These are phyloP conservation scores for Myotis davidii DNA, from an alignment of 2,113 vertebrate genomes.

Conservation along the genomic window DNA sequence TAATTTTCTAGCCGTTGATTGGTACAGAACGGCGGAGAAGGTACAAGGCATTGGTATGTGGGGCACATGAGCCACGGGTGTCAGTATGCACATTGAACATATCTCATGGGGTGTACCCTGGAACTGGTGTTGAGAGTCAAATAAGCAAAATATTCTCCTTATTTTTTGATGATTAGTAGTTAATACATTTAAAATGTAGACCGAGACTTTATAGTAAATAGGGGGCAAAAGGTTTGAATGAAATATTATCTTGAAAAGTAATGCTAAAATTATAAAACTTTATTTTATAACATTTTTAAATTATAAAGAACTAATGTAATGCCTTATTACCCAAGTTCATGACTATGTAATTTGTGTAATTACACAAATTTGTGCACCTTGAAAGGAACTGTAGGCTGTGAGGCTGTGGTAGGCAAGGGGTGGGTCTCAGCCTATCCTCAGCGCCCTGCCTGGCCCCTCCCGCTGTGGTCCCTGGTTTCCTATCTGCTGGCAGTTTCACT, in stretches of 20 bases:
- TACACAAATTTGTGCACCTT: too few relatives aligned
- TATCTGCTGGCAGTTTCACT: too few relatives aligned
- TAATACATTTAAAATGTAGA: neutral
- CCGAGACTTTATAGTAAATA: neutral
- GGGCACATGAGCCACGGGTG: neutral
- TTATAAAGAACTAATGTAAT: neutral
- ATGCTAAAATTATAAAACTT: neutral
- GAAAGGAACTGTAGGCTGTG: too few relatives aligned
- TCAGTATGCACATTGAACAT: neutral
- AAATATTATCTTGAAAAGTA: neutral
- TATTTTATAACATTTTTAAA: neutral
- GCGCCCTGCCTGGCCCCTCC: too few relatives aligned
- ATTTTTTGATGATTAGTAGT: neutral
- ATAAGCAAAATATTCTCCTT: neutral
- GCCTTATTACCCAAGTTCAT: neutral
- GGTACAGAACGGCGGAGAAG: neutral
- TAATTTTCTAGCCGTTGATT: neutral
- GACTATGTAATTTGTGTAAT: neutral
- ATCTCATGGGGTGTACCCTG: neutral
- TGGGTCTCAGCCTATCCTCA: too few relatives aligned
- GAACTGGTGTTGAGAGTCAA: neutral
- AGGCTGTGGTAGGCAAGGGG: too few relatives aligned
- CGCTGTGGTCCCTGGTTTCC: too few relatives aligned
- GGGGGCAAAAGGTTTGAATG: neutral
- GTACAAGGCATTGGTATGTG: fast-evolving